A percentile compares a stretch with the other conserved stretches of the same genome.
phyloP scores from a whole-genome alignment of 2,888 invertebrate genomes.

The Oscheius sp. region DNA sequence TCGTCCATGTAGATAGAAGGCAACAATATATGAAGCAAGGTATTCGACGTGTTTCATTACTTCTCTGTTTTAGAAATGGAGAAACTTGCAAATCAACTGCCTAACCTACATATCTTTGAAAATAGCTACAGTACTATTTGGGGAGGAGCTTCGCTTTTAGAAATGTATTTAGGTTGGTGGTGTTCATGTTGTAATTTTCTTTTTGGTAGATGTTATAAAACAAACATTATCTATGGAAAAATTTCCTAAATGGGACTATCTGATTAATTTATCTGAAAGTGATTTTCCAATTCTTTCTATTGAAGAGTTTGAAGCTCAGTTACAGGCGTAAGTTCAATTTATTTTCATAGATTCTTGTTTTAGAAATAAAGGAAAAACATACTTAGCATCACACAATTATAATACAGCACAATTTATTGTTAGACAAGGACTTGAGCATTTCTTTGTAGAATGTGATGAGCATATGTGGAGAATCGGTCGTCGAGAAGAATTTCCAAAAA shows the following conservation, averaged over 20 bases:
- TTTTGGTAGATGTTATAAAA: constrained; percentile 38
- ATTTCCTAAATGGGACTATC: constrained; percentile 66
- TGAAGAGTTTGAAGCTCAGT: constrained; percentile 62
- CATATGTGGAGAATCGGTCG: constrained; percentile 90
- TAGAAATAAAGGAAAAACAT: constrained; percentile 84
- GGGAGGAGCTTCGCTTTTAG: constrained; percentile 96
- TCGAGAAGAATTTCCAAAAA: constrained; percentile 70
- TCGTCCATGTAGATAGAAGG: constrained; percentile 87
- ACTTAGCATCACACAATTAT: constrained; percentile 94
- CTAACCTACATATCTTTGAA: constrained; percentile 60
- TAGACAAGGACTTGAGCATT: constrained; percentile 95
- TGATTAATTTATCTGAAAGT: constrained; percentile 70
- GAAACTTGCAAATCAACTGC: constrained; percentile 51
- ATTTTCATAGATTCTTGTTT: constrained; percentile 29
- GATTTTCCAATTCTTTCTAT: constrained; percentile 69
- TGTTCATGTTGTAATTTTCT: neutral
- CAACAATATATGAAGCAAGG: constrained; percentile 63
- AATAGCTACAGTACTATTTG: constrained; percentile 83
- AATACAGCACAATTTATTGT: constrained; percentile 85
- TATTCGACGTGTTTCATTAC: neutral
- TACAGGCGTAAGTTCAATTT: constrained; percentile 15
- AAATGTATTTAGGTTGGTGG: constrained; percentile 80
- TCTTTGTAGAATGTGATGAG: constrained; percentile 95
- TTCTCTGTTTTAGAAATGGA: constrained; percentile 53
- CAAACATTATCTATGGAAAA: constrained; percentile 35